These are phyloP conservation scores for Drosophila auraria DNA, from an alignment of 1,140 invertebrate genomes.

Conservation along the genomic window DNA sequence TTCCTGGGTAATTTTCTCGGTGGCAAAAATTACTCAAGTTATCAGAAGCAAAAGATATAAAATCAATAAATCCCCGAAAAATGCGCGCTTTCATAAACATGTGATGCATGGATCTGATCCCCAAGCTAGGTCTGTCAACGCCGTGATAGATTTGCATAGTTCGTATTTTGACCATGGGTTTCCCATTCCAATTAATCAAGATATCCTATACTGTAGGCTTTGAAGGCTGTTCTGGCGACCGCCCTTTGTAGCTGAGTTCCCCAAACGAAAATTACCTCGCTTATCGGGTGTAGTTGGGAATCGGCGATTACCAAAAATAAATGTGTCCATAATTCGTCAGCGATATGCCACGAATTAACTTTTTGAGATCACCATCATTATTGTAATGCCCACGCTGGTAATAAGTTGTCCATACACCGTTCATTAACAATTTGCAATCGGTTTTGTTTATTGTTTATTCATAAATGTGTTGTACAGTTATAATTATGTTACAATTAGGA, in stretches of 20 bases:
- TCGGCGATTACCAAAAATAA: constrained; percentile 12
- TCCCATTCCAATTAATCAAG: constrained; percentile 40
- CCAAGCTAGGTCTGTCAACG: constrained; percentile 16
- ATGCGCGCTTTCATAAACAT: constrained; percentile 50
- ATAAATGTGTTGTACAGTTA: constrained; percentile 66
- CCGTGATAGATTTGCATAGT: constrained; percentile 56
- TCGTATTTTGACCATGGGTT: constrained; percentile 18
- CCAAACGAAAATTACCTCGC: background rate
- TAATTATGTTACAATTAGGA: constrained; percentile 80
- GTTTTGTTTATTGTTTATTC: constrained; percentile 64
- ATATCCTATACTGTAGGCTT: constrained; percentile 17
- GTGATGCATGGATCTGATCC: constrained; percentile 57
- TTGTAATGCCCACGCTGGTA: constrained; percentile 5
- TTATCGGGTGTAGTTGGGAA: constrained; percentile 27
- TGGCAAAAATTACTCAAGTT: constrained; percentile 59
- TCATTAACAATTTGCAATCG: constrained; percentile 55
- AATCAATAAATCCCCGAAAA: constrained; percentile 41
- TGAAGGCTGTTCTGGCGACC: constrained; percentile 1
- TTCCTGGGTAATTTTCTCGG: constrained; percentile 43
- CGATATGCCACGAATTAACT: constrained; percentile 11
- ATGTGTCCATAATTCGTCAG: constrained; percentile 6
- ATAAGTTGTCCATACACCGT: constrained; percentile 25
- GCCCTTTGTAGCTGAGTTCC: constrained; percentile 13
- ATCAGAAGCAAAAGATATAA: constrained; percentile 34
- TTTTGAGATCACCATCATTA: constrained; percentile 5